These are phyloP conservation scores for Hyles vespertilio DNA, from an alignment of 1,140 invertebrate genomes.

Conservation along the genomic window DNA sequence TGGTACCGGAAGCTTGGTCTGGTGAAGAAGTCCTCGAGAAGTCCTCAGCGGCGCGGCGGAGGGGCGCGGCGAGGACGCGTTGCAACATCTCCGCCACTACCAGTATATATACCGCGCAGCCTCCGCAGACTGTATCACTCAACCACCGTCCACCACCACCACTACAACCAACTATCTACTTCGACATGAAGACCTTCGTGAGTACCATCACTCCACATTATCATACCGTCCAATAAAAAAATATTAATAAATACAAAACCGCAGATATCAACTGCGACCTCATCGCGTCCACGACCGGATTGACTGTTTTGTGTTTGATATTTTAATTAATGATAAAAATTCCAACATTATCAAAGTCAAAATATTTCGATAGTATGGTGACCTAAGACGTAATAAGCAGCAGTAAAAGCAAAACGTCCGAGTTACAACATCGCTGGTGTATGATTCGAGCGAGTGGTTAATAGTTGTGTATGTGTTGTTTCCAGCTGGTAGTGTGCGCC, in stretches of 20 bases:
- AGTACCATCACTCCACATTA: conserved; percentile 8
- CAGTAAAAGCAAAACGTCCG: no score
- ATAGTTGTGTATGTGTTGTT: background rate
- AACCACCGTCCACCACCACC: background rate
- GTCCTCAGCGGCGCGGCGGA: no score
- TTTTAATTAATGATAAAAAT: no score
- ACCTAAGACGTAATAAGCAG: no score
- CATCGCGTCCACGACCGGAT: background rate
- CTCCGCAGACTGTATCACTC: conserved; percentile 11
- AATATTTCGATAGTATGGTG: background rate
- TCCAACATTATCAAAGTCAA: background rate
- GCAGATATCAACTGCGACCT: no score
- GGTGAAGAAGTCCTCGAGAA: no score
- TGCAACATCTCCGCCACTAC: conserved; percentile 9
- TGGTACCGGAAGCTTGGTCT: no score
- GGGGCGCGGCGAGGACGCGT: conserved; percentile 17
- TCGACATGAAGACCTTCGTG: conserved; percentile 28
- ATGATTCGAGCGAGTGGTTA: no score
- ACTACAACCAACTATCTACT: conserved; percentile 5
- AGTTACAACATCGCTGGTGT: no score
- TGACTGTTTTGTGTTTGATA: background rate
- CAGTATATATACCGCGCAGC: conserved; percentile 17
- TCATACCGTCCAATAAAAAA: no score
- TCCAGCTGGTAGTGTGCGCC: conserved; percentile 16
- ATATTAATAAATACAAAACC: no score